Conservation (phyloP, 2,113 vertebrate species). For the Meleagris gallopavo region DNA sequence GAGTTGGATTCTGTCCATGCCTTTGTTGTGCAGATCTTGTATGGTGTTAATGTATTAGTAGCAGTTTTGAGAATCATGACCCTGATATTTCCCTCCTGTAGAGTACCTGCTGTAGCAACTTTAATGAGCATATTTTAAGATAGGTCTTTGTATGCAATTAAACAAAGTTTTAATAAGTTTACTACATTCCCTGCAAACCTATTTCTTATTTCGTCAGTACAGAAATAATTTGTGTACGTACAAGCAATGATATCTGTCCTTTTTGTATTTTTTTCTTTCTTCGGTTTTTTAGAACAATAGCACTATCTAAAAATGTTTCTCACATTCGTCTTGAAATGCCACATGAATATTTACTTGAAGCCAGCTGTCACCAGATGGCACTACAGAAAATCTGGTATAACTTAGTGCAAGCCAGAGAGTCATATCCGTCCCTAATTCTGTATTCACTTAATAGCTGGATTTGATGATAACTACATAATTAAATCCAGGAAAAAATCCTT, state of each 20-base stretch:
- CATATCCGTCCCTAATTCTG: constrained; percentile 33
- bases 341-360: not conserved
- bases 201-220: not conserved
- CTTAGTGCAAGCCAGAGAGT: constrained; percentile 11
- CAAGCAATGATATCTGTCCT: not conserved
- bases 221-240: not conserved
- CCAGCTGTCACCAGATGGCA: constrained; percentile 32
- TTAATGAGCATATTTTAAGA: not conserved
- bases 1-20: not conserved
- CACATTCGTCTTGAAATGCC: not conserved
- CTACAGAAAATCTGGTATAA: constrained; percentile 25
- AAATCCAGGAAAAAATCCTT: constrained; percentile 36
- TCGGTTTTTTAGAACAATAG: constrained; percentile 16
- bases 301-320: not conserved
- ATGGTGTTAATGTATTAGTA: not conserved
- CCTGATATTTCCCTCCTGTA: not conserved
- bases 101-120: not conserved
- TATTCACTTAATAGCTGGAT: constrained; percentile 23
- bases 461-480: not conserved
- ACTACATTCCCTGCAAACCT: not conserved
- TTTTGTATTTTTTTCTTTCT: not conserved
- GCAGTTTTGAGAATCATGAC: not conserved
- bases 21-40: not conserved
- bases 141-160: not conserved
- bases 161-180: not conserved